These are phyloP conservation scores for Gallinago jamesoni DNA, from an alignment of 2,113 vertebrate genomes.

Conservation along the genomic window DNA sequence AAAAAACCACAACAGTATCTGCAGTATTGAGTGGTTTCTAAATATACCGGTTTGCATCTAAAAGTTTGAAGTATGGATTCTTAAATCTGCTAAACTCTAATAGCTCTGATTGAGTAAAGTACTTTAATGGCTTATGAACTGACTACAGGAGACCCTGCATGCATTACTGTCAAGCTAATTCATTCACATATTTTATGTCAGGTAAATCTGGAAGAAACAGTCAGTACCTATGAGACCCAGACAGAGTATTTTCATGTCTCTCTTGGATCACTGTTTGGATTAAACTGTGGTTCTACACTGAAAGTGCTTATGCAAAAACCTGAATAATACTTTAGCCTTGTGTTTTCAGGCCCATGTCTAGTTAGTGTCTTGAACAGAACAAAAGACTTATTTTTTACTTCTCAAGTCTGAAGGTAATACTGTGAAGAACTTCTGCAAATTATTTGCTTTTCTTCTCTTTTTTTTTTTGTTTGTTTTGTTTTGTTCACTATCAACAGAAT, in stretches of 20 bases:
- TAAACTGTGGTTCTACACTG: not conserved
- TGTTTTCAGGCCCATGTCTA: not conserved
- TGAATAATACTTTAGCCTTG: not conserved
- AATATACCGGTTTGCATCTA: not conserved
- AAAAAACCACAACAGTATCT: not conserved
- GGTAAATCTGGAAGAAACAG: not conserved
- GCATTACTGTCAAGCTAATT: not conserved
- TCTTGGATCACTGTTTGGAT: not conserved
- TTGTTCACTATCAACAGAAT: not conserved
- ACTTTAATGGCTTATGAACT: not conserved
- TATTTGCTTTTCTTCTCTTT: not conserved
- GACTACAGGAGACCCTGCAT: not conserved
- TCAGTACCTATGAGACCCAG: not conserved
- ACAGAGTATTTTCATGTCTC: not conserved
- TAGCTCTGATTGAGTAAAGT: not conserved
- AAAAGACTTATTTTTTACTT: not conserved
- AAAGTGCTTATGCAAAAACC: not conserved
- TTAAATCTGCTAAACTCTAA: not conserved
- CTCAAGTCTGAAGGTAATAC: not conserved
- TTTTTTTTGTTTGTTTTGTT: too few relatives aligned
- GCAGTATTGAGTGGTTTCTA: not conserved
- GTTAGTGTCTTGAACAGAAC: not conserved
- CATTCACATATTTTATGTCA: not conserved
- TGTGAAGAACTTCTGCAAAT: not conserved
- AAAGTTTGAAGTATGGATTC: not conserved